Evolutionary conservation across 2,888 invertebrate species (phyloP).

Genomic region (Micropterix aruncella): DNA sequence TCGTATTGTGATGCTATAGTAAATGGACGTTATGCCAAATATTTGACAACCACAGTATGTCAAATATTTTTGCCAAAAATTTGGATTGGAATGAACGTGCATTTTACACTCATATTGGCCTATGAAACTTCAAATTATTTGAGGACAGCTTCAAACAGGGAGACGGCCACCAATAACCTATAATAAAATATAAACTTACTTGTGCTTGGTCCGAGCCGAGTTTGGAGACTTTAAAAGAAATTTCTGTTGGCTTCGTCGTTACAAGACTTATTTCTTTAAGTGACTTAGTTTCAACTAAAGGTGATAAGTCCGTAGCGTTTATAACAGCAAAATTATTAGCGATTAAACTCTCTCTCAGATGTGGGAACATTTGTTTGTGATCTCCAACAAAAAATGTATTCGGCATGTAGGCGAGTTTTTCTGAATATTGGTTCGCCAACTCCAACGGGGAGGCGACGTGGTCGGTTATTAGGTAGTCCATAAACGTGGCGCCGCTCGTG

Average conservation of each 20-base stretch:
- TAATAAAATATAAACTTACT: too few species aligned
- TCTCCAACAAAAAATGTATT: conserved; percentile 90
- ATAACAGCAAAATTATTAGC: conserved; percentile 80
- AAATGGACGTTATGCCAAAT: too few species aligned
- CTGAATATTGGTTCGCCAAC: conserved; percentile 71
- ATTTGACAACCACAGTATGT: too few species aligned
- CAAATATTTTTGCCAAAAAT: too few species aligned
- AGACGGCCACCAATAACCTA: too few species aligned
- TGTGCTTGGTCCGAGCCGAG: too few species aligned
- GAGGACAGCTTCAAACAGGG: too few species aligned
- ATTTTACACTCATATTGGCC: too few species aligned
- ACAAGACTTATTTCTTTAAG: conserved; percentile 79
- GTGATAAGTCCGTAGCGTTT: conserved; percentile 85
- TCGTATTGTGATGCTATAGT: too few species aligned
- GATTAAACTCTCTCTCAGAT: conserved; percentile 68
- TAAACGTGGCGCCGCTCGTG: conserved; percentile 83
- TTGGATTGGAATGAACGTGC: too few species aligned
- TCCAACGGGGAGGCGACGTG: conserved; percentile 73
- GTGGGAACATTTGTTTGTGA: conserved; percentile 89
- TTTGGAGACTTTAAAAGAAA: conserved; percentile 86
- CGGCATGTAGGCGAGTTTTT: conserved; percentile 87
- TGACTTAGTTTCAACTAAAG: conserved; percentile 81
- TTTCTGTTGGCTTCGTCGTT: conserved; percentile 61
- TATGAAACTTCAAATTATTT: too few species aligned
- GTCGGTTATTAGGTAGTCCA: conserved; percentile 91